Percentiles rank a stretch among this genome's conserved stretches.
Conservation (phyloP, 2,113 vertebrate species). For the Ammodytes dubius region DNA sequence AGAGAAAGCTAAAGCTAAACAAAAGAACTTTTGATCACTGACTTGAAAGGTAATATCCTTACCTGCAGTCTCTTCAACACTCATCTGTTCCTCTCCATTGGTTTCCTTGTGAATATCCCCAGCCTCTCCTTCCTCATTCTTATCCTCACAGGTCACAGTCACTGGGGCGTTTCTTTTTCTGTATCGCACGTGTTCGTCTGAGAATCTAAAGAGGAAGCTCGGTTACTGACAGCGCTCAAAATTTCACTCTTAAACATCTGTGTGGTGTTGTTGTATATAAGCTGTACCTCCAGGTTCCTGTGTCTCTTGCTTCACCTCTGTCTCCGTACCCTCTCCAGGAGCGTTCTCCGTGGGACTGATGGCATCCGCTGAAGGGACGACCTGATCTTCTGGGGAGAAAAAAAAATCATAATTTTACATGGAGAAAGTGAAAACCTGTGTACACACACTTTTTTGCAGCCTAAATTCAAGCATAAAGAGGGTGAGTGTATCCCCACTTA, state of each 20-base stretch:
- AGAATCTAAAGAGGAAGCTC: constrained; percentile 20
- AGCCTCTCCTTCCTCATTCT: neutral
- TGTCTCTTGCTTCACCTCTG: neutral
- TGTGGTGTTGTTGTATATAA: neutral
- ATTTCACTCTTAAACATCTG: neutral
- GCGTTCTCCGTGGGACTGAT: neutral
- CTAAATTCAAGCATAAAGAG: neutral
- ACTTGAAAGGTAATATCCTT: neutral
- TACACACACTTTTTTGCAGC: neutral
- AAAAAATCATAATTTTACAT: neutral
- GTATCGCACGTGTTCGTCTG: constrained; percentile 5
- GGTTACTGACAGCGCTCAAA: neutral
- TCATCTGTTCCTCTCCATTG: neutral
- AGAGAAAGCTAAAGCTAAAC: too few relatives aligned
- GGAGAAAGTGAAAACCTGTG: neutral
- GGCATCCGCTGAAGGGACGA: neutral
- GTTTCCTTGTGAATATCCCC: neutral
- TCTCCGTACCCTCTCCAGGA: neutral
- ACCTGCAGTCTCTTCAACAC: neutral
- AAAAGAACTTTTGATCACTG: neutral
- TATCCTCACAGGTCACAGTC: neutral
- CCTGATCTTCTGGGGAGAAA: neutral
- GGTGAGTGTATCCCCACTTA: neutral
- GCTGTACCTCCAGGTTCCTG: constrained; percentile 15
- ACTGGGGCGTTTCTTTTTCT: neutral